Evolutionary conservation across 2,113 vertebrate genomes (phyloP).

Genomic region (Cyanoliseus patagonus): DNA sequence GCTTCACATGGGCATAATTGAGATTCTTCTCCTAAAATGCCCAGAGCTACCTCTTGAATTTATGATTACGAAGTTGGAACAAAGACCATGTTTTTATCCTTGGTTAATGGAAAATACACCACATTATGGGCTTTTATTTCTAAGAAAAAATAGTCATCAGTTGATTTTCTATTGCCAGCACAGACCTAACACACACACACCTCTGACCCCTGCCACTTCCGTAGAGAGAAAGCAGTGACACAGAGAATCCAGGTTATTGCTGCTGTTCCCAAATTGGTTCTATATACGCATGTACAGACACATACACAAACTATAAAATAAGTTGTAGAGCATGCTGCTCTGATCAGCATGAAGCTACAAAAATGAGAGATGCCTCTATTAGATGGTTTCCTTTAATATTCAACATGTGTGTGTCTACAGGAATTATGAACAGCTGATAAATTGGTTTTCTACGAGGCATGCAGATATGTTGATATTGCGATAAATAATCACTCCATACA

Average conservation of each 20-base stretch:
- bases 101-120: not conserved
- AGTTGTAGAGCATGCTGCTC: not conserved
- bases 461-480: not conserved
- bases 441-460: not conserved
- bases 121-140: not conserved
- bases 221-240: not conserved
- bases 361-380: not conserved
- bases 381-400: not conserved
- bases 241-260: not conserved
- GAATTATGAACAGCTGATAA: not conserved
- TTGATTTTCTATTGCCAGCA: not conserved
- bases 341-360: not conserved
- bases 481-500: not conserved
- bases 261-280: not conserved
- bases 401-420: not conserved
- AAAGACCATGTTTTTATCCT: not conserved
- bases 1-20: not conserved
- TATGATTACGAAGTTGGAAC: not conserved
- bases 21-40: not conserved
- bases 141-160: not conserved
- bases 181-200: not conserved
- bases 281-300: not conserved
- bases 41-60: not conserved
- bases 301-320: not conserved
- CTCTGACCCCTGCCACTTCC: not conserved